Evolutionary conservation across 2,888 invertebrate genomes (phyloP).

Genomic region (Amphipyra berbera): DNA sequence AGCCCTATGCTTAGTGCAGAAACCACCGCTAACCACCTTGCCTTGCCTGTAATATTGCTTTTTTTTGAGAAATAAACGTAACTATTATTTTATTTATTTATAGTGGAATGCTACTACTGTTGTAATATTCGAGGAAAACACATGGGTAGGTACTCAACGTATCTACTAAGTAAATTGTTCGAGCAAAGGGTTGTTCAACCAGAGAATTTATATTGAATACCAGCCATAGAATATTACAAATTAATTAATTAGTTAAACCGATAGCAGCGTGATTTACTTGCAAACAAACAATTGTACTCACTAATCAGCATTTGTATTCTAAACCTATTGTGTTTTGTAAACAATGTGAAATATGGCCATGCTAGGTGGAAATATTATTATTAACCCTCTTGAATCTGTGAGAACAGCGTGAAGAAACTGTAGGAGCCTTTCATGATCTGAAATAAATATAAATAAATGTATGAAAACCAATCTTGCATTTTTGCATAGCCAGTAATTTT

Average conservation of each 20-base stretch:
- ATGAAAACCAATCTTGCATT: not conserved
- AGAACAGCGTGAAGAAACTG: slow-evolving; percentile 77
- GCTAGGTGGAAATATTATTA: slow-evolving; percentile 6
- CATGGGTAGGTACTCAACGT: too few relatives aligned
- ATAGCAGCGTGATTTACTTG: not conserved
- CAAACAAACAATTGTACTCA: not conserved
- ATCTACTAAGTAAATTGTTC: too few relatives aligned
- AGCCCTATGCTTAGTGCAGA: too few relatives aligned
- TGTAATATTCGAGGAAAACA: too few relatives aligned
- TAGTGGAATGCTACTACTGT: too few relatives aligned
- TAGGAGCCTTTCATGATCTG: slow-evolving; percentile 79
- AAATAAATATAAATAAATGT: slow-evolving; percentile 23
- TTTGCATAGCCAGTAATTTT: too few relatives aligned
- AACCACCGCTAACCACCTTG: too few relatives aligned
- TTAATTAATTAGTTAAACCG: slow-evolving; percentile 6
- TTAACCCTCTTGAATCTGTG: slow-evolving; percentile 68
- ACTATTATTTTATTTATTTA: too few relatives aligned
- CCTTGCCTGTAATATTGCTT: too few relatives aligned
- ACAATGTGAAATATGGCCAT: not conserved
- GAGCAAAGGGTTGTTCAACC: too few relatives aligned
- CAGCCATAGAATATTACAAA: not conserved
- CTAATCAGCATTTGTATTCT: not conserved
- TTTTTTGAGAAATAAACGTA: too few relatives aligned
- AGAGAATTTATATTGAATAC: too few relatives aligned
- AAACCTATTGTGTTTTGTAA: slow-evolving; percentile 7